A percentile compares a stretch with the other conserved stretches of the same genome.
Conservation (phyloP, 2,113 vertebrate genomes). For the Natator depressus region DNA sequence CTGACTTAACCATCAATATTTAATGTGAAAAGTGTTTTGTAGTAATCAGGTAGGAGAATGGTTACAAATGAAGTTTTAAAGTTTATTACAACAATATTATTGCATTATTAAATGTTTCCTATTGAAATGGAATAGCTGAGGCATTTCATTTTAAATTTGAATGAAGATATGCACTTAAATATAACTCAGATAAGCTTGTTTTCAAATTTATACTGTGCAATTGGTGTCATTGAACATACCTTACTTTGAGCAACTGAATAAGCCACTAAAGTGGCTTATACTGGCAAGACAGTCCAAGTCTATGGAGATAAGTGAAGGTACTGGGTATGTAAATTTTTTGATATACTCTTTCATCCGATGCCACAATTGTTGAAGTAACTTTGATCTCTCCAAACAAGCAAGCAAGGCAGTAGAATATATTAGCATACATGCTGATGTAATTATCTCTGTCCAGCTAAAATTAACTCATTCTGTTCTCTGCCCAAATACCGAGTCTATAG, state of each 20-base stretch:
- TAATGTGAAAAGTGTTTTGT: not conserved
- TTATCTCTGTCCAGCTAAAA: not conserved
- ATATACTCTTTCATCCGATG: not conserved
- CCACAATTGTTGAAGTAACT: slow-evolving; percentile 5
- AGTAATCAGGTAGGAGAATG: not conserved
- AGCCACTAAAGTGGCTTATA: not conserved
- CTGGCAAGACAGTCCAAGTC: not conserved
- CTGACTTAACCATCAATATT: not conserved
- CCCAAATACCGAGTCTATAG: not conserved
- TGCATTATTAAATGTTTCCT: not conserved
- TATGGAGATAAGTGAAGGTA: not conserved
- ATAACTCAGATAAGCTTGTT: not conserved
- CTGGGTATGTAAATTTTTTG: not conserved
- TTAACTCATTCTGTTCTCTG: not conserved
- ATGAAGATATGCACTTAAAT: not conserved
- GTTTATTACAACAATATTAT: slow-evolving; percentile 1
- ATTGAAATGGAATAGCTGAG: not conserved
- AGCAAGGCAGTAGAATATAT: not conserved
- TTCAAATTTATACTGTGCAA: not conserved
- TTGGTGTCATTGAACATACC: not conserved
- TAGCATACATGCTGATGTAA: not conserved
- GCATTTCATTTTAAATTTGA: not conserved
- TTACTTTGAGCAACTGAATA: not conserved
- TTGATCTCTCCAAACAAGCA: slow-evolving; percentile 31
- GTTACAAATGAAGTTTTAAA: slow-evolving; percentile 11